Evolutionary conservation across 2,888 invertebrate species (phyloP), one percentile per base, ranked within the genome.

Genomic region (Cosmopolites sordidus): DNA sequence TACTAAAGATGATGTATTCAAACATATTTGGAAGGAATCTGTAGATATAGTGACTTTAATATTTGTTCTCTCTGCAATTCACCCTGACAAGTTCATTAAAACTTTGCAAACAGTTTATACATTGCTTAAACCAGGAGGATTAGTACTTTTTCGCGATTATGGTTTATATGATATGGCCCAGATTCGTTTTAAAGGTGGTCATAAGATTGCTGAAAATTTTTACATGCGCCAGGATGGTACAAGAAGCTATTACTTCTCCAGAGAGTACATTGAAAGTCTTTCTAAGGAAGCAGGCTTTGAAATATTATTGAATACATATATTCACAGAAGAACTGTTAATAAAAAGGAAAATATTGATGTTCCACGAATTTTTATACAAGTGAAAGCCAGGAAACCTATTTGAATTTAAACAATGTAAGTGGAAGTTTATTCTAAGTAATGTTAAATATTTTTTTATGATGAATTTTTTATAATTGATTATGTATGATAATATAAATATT

Each of bases 161-260:
- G 98, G 94, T 0, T 76, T 92, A 0, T 89, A 94, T 67, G 98
- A 98, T 71, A 92, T 97, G 88, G 92, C 98, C 0, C 96, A 97
- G 77, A 69, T 98, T 44, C 79, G 98, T 29, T 99, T 99, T 70
- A 89, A 91, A 58, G 83, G 92, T 0, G 96, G 95, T 0, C 87
- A 92, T 68, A 96, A 97, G 73, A 89, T 98, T 44, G 74, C 83
- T 0, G 94, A 97, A 2, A 91, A 94, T 70, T 89, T 95, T 64
- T 99, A 98, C 70, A 89, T 93, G 80, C 77, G 98, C 14, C 97
- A 97, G 73, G 98, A 99, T 81, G 96, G 96, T 1, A 98, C 97
- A 0, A 83, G 87, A 61, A 85, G 86, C 60, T 93, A 89, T 69
- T 93, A 89, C 66, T 93, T 91, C 68, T 82, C 87, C 0, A 76